These are phyloP conservation scores for Lithophane semibrunnea DNA, from an alignment of 2,888 invertebrate genomes.

Conservation along the genomic window DNA sequence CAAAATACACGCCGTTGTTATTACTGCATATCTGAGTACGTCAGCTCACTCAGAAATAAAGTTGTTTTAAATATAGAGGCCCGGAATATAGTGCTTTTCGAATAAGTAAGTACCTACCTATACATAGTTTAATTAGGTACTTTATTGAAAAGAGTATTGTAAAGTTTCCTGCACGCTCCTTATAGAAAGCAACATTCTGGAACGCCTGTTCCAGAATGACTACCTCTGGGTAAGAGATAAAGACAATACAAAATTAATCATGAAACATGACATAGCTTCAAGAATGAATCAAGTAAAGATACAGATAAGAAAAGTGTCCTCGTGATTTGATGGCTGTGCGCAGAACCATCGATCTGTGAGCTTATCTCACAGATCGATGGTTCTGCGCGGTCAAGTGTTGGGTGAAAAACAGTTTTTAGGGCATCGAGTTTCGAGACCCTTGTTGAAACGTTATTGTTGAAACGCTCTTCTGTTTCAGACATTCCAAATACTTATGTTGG, in stretches of 20 bases:
- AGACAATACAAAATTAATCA: background rate
- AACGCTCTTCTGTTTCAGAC: background rate
- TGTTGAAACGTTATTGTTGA: background rate
- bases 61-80: background rate
- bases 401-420: slow-evolving; percentile 12
- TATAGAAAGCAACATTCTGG: background rate
- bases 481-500: background rate
- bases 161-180: background rate
- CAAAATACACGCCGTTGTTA: background rate
- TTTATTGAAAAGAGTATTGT: background rate
- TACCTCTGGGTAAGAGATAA: background rate
- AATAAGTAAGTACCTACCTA: too few species aligned
- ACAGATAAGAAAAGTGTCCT: background rate
- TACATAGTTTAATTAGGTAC: background rate
- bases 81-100: background rate
- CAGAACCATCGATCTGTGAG: slow-evolving; percentile 17
- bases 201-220: too few species aligned
- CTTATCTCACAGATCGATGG: too few species aligned
- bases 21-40: background rate
- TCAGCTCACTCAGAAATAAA: background rate
- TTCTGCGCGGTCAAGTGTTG: slow-evolving; percentile 17
- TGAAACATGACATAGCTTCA: background rate
- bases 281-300: background rate
- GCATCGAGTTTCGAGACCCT: background rate
- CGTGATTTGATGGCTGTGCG: background rate